These are phyloP conservation scores for Thomomys bottae DNA, from an alignment of 2,113 vertebrate genomes.

Conservation along the genomic window DNA sequence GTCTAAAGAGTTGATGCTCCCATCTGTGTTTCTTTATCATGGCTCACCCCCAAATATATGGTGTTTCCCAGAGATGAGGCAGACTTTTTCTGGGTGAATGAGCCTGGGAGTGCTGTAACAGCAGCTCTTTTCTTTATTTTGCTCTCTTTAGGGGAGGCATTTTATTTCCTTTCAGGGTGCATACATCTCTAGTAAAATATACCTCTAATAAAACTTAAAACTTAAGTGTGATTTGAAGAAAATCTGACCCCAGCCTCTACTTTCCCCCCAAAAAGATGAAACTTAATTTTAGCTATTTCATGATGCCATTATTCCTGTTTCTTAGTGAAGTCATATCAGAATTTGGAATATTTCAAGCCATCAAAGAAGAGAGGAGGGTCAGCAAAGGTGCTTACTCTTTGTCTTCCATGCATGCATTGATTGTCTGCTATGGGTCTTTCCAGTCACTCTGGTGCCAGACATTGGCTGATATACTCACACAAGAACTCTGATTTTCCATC, in stretches of 20 bases:
- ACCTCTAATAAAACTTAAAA: not conserved
- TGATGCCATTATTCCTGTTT: not conserved
- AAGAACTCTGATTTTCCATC: not conserved
- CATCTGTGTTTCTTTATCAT: conserved; percentile 31
- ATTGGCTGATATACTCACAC: not conserved
- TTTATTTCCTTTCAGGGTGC: not conserved
- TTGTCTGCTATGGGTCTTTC: not conserved
- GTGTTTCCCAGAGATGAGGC: not conserved
- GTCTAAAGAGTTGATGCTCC: not conserved
- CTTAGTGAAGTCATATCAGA: not conserved
- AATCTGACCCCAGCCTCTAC: not conserved
- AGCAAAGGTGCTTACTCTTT: not conserved
- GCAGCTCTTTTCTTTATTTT: not conserved
- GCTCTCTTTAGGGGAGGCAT: not conserved
- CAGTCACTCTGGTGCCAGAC: not conserved
- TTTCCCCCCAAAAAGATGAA: conserved; percentile 25
- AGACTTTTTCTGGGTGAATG: not conserved
- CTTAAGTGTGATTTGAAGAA: not conserved
- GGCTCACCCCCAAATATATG: not conserved
- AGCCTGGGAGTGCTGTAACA: not conserved
- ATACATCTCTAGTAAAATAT: not conserved
- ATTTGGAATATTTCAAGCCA: not conserved
- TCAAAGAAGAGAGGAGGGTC: not conserved
- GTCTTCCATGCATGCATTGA: not conserved
- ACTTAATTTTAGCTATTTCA: not conserved